These are phyloP conservation scores for Perdita meconis DNA, from an alignment of 2,888 invertebrate species.

Conservation along the genomic window DNA sequence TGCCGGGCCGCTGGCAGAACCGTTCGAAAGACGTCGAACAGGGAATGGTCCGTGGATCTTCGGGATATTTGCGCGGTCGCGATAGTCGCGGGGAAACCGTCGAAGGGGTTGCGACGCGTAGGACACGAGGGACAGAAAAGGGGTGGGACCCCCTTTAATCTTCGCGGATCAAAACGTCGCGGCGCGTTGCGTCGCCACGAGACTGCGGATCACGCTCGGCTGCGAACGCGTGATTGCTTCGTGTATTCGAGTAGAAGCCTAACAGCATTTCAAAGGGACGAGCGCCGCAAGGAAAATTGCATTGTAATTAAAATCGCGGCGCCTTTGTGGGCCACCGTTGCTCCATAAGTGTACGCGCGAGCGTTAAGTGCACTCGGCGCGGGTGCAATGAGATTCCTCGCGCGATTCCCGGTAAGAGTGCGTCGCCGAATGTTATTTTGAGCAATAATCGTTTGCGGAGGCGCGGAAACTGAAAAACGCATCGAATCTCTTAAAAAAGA, in stretches of 20 bases:
- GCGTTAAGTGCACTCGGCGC: constrained; percentile 15
- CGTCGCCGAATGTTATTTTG: constrained; percentile 17
- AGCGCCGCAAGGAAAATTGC: constrained; percentile 81
- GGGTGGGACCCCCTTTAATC: constrained; percentile 81
- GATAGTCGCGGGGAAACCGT: constrained; percentile 54
- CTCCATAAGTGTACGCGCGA: constrained; percentile 20
- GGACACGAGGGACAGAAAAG: constrained; percentile 61
- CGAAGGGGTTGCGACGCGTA: constrained; percentile 52
- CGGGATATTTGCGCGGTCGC: constrained; percentile 75
- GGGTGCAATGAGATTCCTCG: background rate
- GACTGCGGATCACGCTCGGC: constrained; percentile 54
- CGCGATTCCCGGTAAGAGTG: background rate
- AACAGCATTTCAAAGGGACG: constrained; percentile 82
- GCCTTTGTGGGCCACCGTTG: constrained; percentile 24
- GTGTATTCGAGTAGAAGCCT: constrained; percentile 81
- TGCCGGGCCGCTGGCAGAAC: background rate
- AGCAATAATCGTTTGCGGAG: constrained; percentile 28
- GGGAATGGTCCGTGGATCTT: constrained; percentile 48
- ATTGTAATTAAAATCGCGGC: constrained; percentile 82
- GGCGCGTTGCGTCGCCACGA: constrained; percentile 43
- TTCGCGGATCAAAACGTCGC: constrained; percentile 82
- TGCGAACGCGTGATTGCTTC: constrained; percentile 81
- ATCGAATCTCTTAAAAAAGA: too few species aligned
- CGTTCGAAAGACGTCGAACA: background rate
- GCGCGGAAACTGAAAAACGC: constrained; percentile 55